phyloP scores from a whole-genome alignment of 2,888 invertebrate genomes.

The Punctoribates punctum region DNA sequence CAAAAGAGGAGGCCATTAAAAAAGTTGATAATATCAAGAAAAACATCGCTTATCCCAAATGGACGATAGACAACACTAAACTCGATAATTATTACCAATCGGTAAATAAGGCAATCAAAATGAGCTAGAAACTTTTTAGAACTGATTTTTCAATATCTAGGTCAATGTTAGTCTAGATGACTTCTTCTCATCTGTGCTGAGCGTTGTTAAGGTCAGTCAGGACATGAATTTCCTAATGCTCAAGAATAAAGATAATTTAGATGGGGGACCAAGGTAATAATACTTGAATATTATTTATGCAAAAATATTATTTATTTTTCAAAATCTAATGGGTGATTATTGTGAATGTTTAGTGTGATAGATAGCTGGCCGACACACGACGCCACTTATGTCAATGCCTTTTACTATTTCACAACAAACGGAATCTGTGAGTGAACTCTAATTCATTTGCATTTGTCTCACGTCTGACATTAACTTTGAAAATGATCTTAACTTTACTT shows the following conservation, averaged over 20 bases:
- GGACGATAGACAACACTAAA: constrained; percentile 51
- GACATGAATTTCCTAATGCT: not conserved
- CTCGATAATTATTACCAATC: constrained; percentile 53
- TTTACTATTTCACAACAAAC: constrained; percentile 53
- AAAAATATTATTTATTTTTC: not conserved
- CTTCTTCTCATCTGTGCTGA: constrained; percentile 20
- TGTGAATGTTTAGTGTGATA: not conserved
- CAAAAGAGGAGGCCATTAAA: constrained; percentile 55
- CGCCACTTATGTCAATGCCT: constrained; percentile 56
- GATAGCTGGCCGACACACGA: constrained; percentile 53
- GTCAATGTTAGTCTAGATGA: constrained; percentile 20
- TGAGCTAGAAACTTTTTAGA: too few relatives aligned
- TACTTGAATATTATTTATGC: too few relatives aligned
- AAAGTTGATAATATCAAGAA: constrained; percentile 57
- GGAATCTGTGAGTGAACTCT: constrained; percentile 42
- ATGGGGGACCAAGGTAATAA: too few relatives aligned
- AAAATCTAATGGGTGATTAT: not conserved
- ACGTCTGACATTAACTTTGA: too few relatives aligned
- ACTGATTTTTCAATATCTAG: not conserved
- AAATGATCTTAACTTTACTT: too few relatives aligned
- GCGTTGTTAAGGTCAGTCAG: not conserved
- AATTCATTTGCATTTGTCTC: too few relatives aligned
- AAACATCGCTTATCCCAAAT: constrained; percentile 58
- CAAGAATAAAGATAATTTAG: not conserved
- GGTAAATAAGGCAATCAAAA: constrained; percentile 49